These are phyloP conservation scores for Ia io DNA, from an alignment of 2,113 vertebrate genomes.

Conservation along the genomic window DNA sequence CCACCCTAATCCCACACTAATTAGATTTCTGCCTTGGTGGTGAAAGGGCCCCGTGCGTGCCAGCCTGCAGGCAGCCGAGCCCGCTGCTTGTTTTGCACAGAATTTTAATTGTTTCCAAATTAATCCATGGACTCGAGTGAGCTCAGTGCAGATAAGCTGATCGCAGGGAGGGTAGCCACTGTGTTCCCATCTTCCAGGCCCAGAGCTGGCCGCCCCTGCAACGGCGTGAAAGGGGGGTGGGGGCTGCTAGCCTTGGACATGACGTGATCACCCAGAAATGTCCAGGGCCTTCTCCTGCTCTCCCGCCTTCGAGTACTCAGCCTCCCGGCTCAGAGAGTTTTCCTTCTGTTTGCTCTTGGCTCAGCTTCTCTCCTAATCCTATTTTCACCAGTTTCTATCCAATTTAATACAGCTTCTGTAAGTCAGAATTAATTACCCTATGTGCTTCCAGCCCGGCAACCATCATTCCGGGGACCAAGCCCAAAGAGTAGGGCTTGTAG, in stretches of 20 bases:
- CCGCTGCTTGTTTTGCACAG: slow-evolving; percentile 43
- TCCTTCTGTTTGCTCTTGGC: slow-evolving; percentile 80
- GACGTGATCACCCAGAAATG: slow-evolving; percentile 38
- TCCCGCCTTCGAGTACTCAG: slow-evolving; percentile 48
- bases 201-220: not conserved
- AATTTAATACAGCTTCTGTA: slow-evolving; percentile 82
- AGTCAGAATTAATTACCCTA: slow-evolving; percentile 80
- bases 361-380: slow-evolving; percentile 81
- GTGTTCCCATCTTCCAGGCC: not conserved
- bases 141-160: slow-evolving; percentile 54
- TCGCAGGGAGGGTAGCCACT: not conserved
- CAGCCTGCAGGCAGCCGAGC: not conserved
- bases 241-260: not conserved
- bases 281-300: slow-evolving; percentile 57
- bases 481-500: not conserved
- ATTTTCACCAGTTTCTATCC: slow-evolving; percentile 82
- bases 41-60: slow-evolving; percentile 54
- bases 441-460: slow-evolving; percentile 45
- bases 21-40: slow-evolving; percentile 71
- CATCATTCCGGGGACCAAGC: slow-evolving; percentile 4
- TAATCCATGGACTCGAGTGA: slow-evolving; percentile 63
- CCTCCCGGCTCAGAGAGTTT: slow-evolving; percentile 59
- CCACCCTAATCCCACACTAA: slow-evolving; percentile 76
- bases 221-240: not conserved
- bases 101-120: slow-evolving; percentile 75